Conservation (phyloP, 2,797 vertebrate genomes). For the Acanthurus tractus region DNA sequence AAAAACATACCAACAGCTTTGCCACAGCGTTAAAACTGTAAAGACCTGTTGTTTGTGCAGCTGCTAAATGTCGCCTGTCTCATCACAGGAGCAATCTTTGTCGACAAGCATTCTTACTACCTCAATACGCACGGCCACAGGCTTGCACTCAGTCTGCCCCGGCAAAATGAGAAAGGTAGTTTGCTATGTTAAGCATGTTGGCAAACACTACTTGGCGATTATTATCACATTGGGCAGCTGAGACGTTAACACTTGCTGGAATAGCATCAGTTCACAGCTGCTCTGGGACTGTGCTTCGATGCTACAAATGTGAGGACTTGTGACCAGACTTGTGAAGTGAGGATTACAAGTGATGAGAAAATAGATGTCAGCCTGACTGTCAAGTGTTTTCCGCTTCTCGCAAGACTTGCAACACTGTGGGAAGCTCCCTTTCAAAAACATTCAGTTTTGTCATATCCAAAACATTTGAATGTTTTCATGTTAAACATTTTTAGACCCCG, state of each 20-base stretch:
- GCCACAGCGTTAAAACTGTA: conserved; percentile 49
- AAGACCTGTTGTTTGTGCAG: conserved; percentile 41
- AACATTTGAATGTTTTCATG: neutral
- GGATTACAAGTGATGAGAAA: neutral
- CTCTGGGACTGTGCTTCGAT: conserved; percentile 16
- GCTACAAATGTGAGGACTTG: conserved; percentile 24
- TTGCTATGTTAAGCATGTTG: conserved; percentile 50
- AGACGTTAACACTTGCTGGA: conserved; percentile 53
- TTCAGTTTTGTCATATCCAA: neutral
- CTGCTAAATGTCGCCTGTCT: conserved; percentile 44
- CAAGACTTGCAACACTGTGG: neutral
- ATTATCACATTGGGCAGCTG: conserved; percentile 55
- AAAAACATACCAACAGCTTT: conserved; percentile 24
- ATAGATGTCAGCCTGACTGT: neutral
- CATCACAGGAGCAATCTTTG: conserved; percentile 34
- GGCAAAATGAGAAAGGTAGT: conserved; percentile 39
- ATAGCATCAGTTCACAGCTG: conserved; percentile 52
- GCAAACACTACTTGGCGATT: conserved; percentile 51
- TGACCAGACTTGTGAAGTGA: conserved; percentile 16
- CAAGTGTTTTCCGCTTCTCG: neutral
- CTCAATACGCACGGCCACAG: conserved; percentile 25
- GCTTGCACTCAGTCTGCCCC: conserved; percentile 9
- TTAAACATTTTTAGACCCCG: neutral
- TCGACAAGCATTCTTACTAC: conserved; percentile 12
- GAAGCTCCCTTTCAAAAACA: neutral